Base-by-base conservation (phyloP, 2,113 vertebrate genomes). In the Thalassarche chlororhynchos region DNA sequence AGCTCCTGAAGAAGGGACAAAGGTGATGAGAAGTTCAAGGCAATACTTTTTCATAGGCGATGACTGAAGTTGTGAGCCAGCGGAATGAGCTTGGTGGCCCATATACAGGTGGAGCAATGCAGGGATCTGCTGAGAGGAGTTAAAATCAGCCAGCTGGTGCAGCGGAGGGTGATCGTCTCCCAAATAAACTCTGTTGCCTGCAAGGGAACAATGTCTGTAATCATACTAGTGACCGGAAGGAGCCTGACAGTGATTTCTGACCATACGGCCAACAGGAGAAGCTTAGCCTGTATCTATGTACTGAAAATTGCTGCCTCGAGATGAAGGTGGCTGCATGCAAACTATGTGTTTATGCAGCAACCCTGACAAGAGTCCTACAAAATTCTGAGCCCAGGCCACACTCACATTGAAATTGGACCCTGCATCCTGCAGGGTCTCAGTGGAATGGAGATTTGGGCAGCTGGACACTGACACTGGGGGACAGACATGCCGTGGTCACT, bases 401-500 rank as follows among this genome's bases (percentile, higher is more conserved):
- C 29, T 9, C 34, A 34, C 12, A n/a, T 7, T 66, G 31, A 78
- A 82, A 71, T 1, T 46, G 61, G 65, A 46, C 16, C 54, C 51
- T 87, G 28, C 24, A 81, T 62, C 34, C 40, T 70, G 49, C 58
- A 38, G 6, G 52, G 15, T 80, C 32, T 89, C 68, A 38, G 26
- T 29, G 34, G 70, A 61, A 66, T 5, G 8, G 36, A 65, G 42
- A 66, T 92, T 66, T 93, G 55, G 75, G 23, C 61, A 83, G 75
- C 61, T 54, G 38, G 83, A 32, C 66, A 32, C 4, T 54, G 75
- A 49, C 66, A 15, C 28, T 40, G 38, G 29, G 44, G 17, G 20
- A 64, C 26, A 96, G 49, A 51, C 34, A n/a, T 57, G 47, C 52
- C 0, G 0, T 36, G 36, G 46, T 61, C 2, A 1, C 68, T n/a